Percentiles rank a stretch among this genome's conserved stretches.
These are phyloP conservation scores for Ophioderma brevispina DNA, from an alignment of 35 echinoderm and acorn worm genomes.

Conservation along the genomic window DNA sequence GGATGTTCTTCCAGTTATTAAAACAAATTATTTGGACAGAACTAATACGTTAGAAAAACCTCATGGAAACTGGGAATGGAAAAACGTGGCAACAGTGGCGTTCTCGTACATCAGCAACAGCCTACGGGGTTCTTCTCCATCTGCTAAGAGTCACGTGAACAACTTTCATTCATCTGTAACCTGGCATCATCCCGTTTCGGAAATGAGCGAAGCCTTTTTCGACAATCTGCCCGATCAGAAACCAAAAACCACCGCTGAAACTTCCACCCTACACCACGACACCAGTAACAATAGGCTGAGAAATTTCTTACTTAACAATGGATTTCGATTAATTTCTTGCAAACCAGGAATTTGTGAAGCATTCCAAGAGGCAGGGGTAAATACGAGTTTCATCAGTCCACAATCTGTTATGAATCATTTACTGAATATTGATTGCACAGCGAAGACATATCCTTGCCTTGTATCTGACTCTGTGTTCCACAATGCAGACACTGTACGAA, in stretches of 20 bases:
- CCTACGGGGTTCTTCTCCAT: too few species aligned
- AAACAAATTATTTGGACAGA: not conserved
- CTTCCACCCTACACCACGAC: not conserved
- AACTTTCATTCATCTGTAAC: not conserved
- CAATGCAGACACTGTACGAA: not conserved
- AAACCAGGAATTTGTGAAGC: not conserved
- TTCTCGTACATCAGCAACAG: too few species aligned
- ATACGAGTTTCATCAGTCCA: not conserved
- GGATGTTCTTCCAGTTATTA: slow-evolving; percentile 26
- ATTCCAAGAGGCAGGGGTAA: not conserved
- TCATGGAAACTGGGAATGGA: not conserved
- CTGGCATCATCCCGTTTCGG: not conserved
- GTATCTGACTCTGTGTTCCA: not conserved
- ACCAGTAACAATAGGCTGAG: not conserved
- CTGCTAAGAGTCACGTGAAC: not conserved
- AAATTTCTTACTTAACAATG: not conserved
- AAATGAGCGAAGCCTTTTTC: slow-evolving; percentile 6
- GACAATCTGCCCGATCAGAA: not conserved
- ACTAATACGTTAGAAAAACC: not conserved
- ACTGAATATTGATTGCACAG: not conserved
- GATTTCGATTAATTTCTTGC: not conserved
- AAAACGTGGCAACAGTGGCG: not conserved
- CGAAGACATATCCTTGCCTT: not conserved
- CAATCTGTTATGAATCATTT: slow-evolving; percentile 9
- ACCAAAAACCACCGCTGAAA: too few species aligned